Evolutionary conservation across 2,797 vertebrate species (phyloP), one percentile per base, ranked within the genome.

Genomic region (Borostomias antarcticus): DNA sequence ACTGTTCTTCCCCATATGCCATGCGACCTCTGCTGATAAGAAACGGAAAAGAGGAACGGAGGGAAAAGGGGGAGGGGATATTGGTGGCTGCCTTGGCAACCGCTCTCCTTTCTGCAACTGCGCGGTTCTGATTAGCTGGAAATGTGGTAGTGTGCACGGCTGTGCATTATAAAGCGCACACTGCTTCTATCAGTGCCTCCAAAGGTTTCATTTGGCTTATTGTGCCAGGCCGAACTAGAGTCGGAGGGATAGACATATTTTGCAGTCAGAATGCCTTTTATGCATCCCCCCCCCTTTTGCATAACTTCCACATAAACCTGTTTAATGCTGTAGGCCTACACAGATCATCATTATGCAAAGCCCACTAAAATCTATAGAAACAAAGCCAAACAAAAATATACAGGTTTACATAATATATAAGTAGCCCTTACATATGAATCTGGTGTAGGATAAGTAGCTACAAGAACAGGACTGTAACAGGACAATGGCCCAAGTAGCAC

Each of bases 11-110:
- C 76, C 87, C 89, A 67, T 91, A 88, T 89, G 90, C 89, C 92
- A 93, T 88, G 92, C 93, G 93, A 93, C 93, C 92, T 93, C 93
- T 94, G 89, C 89, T 83, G 93, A 92, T 92, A 91, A 90, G 88
- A 91, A 86, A 89, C 85, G 90, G 90, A 89, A 92, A 85, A 87
- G 81, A 85, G 88, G 82, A 87, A 77, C 77, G 71, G 78, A 86
- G 82, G 85, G 83, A 80, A 21, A 82, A 82, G 82, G 87, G 89
- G 87, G 86, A 86, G 88, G 89, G 86, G 88, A 87, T 82, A 86
- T 80, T 84, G 85, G 83, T 90, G 89, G 89, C 89, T 91, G 89
- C 89, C 89, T 89, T 89, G 89, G 88, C 89, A 91, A 91, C 89
- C 83, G 83, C 79, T 85, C 82, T 89, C 88, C 83, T 81, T 88